A percentile compares a stretch with the other conserved stretches of the same genome.
Conservation (phyloP, 2,113 vertebrate species). For the Platichthys flesus region DNA sequence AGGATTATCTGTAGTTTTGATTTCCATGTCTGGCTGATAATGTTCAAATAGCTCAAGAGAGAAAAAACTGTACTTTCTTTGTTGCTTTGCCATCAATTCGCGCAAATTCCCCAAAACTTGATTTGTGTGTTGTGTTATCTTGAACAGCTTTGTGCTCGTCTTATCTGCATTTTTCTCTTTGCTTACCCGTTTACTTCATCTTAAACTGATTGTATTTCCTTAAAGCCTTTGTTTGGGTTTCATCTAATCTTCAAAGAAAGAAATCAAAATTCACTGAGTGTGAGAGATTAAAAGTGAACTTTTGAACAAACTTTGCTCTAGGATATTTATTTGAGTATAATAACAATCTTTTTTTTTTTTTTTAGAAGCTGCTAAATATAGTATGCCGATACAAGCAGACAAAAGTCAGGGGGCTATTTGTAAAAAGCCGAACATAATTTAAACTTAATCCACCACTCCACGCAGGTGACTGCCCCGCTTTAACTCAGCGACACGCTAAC, state of each 20-base stretch:
- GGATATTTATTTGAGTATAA: too few relatives aligned
- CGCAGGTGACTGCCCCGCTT: too few relatives aligned
- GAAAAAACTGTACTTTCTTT: too few relatives aligned
- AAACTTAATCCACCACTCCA: not conserved
- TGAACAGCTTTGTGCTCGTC: not conserved
- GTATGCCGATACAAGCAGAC: too few relatives aligned
- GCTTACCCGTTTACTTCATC: not conserved
- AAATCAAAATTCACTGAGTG: constrained; percentile 7
- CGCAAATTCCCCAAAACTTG: not conserved
- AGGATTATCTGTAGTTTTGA: not conserved
- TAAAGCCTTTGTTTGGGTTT: not conserved
- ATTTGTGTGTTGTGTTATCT: not conserved
- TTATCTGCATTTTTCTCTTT: constrained; percentile 2
- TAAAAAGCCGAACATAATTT: not conserved
- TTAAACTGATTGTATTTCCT: not conserved
- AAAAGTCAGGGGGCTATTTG: too few relatives aligned
- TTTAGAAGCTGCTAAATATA: too few relatives aligned
- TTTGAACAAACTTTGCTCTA: too few relatives aligned
- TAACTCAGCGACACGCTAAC: not conserved
- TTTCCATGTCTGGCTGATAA: not conserved
- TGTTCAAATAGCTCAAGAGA: not conserved
- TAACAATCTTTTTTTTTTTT: too few relatives aligned
- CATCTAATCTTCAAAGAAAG: constrained; percentile 5
- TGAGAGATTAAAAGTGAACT: too few relatives aligned
- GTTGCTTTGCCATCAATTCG: not conserved